phyloP scores from a whole-genome alignment of 1,140 invertebrate genomes.

The Babylonia areolata region DNA sequence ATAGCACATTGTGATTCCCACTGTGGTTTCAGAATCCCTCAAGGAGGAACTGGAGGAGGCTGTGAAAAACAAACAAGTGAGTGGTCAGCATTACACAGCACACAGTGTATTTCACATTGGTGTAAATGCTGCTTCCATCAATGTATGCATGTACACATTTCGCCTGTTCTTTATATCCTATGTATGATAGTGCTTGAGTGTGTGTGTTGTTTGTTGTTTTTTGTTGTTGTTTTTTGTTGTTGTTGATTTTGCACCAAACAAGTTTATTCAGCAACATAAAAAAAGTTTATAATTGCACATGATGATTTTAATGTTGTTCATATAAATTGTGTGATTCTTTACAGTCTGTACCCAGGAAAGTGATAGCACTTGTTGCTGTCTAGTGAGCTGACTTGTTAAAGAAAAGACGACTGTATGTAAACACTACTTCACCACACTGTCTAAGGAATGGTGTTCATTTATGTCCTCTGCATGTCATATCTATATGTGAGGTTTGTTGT shows the following conservation, averaged over 20 bases:
- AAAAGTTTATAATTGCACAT: conserved; percentile 8
- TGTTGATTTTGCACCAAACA: neutral
- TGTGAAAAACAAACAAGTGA: conserved; percentile 43
- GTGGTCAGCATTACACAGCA: neutral
- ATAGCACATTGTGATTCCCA: too few species aligned
- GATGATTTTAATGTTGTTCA: too few species aligned
- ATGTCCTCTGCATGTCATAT: too few species aligned
- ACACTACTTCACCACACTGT: too few species aligned
- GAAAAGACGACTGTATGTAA: too few species aligned
- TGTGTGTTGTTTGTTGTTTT: neutral
- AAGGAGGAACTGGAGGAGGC: conserved; percentile 47
- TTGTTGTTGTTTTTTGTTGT: conserved; percentile 20
- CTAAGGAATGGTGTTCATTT: too few species aligned
- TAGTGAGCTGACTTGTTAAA: too few species aligned
- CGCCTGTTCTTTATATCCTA: too few species aligned
- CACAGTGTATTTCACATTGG: neutral
- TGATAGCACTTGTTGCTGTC: too few species aligned
- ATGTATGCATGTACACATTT: neutral
- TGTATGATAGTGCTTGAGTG: neutral
- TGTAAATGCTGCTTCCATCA: neutral
- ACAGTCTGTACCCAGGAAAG: too few species aligned
- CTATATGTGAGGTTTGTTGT: too few species aligned
- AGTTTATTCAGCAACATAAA: neutral
- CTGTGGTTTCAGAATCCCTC: conserved; percentile 40
- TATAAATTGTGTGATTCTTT: too few species aligned